Conservation (phyloP, 2,113 vertebrate genomes). For the Rafetus swinhoei region DNA sequence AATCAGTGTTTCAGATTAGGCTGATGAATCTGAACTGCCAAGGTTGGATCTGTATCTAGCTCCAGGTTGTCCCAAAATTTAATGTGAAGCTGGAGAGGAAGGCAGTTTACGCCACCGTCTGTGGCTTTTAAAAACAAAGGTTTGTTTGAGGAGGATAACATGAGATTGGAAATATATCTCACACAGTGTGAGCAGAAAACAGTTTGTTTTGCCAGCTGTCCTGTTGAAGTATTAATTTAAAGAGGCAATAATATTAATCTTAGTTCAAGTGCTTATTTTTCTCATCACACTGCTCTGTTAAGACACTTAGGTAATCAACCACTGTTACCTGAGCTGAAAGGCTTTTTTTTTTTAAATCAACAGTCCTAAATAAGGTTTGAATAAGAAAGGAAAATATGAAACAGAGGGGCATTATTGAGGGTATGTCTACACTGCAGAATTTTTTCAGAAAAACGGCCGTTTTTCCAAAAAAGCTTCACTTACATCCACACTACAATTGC, state of each 20-base stretch:
- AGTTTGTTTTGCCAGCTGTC: constrained; percentile 54
- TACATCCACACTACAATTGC: no score
- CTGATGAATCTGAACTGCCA: neutral
- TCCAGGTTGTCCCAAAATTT: neutral
- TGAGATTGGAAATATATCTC: constrained; percentile 38
- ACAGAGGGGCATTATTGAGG: constrained; percentile 84
- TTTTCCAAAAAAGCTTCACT: no score
- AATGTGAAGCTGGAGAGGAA: neutral
- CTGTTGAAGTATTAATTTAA: constrained; percentile 71
- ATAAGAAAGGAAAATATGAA: constrained; percentile 72
- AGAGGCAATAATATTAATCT: constrained; percentile 68
- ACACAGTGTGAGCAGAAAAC: constrained; percentile 47
- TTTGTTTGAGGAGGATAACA: constrained; percentile 26
- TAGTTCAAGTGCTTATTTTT: constrained; percentile 55
- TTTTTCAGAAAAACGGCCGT: no score
- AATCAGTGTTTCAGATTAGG: neutral
- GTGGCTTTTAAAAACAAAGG: neutral
- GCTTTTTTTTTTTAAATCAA: neutral
- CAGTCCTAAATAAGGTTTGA: constrained; percentile 47
- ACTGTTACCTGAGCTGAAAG: constrained; percentile 40
- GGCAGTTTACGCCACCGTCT: neutral
- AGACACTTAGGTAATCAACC: constrained; percentile 57
- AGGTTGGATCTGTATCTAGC: neutral
- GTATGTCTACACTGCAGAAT: no score
- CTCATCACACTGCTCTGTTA: constrained; percentile 50